Evolutionary conservation across 2,888 invertebrate genomes (phyloP).

Genomic region (Psylliodes chrysocephalus): DNA sequence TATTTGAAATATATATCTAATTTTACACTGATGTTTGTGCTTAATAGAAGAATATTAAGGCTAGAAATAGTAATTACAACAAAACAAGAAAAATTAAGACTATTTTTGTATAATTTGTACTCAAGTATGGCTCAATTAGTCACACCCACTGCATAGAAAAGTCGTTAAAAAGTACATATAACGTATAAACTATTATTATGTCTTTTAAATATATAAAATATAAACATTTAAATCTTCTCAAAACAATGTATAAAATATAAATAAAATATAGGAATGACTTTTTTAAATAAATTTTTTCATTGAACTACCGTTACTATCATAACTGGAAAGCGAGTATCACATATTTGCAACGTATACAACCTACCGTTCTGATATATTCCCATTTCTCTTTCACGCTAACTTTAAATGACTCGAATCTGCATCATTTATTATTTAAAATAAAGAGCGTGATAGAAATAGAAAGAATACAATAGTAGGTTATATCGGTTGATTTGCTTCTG

Average conservation of each 20-base stretch:
- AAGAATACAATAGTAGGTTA: too few relatives aligned
- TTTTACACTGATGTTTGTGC: constrained; percentile 16
- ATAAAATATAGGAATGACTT: background rate
- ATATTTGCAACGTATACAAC: too few relatives aligned
- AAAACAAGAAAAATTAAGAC: background rate
- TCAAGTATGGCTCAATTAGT: background rate
- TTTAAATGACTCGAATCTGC: too few relatives aligned
- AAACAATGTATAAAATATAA: background rate
- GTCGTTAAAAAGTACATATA: background rate
- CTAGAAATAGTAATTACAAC: constrained; percentile 7
- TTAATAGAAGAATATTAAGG: constrained; percentile 10
- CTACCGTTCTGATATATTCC: too few relatives aligned
- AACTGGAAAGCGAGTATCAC: too few relatives aligned
- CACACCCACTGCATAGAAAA: background rate
- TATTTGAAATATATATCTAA: too few relatives aligned
- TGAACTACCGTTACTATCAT: too few relatives aligned
- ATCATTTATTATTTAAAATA: too few relatives aligned
- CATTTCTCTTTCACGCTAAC: too few relatives aligned
- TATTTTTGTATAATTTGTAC: background rate
- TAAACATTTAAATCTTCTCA: background rate
- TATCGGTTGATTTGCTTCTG: too few relatives aligned
- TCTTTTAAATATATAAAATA: constrained; percentile 15
- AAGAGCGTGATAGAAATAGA: too few relatives aligned
- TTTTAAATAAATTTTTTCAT: background rate
- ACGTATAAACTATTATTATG: too few relatives aligned